phyloP scores from a whole-genome alignment of 2,797 vertebrate genomes.

The Cetoscarus ocellatus region DNA sequence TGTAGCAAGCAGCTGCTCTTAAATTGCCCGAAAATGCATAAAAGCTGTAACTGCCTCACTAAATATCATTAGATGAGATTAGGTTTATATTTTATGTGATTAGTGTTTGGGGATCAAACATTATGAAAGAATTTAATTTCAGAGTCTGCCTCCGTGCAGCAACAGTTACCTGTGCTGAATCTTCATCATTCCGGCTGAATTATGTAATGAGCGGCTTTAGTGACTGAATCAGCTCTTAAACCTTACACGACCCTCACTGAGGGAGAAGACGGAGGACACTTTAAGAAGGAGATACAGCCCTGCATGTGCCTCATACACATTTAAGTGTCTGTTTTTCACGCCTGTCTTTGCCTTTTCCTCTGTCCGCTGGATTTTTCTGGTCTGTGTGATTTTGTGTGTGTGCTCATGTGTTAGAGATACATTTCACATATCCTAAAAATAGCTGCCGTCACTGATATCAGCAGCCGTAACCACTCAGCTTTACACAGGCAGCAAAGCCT shows the following conservation, averaged over 20 bases:
- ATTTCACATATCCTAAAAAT: slow-evolving; percentile 68
- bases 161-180: slow-evolving; percentile 7
- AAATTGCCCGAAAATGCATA: slow-evolving; percentile 2
- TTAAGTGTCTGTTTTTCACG: slow-evolving; percentile 1
- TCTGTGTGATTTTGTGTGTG: slow-evolving; percentile 7
- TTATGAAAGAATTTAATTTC: slow-evolving; percentile 21
- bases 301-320: neutral
- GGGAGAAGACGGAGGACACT: too few species aligned
- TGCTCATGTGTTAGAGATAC: slow-evolving; percentile 28
- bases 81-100: neutral
- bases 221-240: slow-evolving; percentile 1
- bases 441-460: slow-evolving; percentile 62
- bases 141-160: neutral
- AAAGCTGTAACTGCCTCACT: neutral
- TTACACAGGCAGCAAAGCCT: slow-evolving; percentile 53
- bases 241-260: neutral
- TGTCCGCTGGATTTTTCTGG: slow-evolving; percentile 17
- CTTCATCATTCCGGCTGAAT: slow-evolving; percentile 16
- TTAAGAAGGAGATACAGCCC: neutral
- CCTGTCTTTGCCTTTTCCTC: slow-evolving; percentile 8
- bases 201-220: slow-evolving; percentile 29
- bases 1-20: slow-evolving; percentile 5
- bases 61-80: neutral
- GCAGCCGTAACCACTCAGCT: slow-evolving; percentile 55
- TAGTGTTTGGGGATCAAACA: slow-evolving; percentile 12